phyloP scores from a whole-genome alignment of 2,113 vertebrate genomes.

The Campylomormyrus numenius region DNA sequence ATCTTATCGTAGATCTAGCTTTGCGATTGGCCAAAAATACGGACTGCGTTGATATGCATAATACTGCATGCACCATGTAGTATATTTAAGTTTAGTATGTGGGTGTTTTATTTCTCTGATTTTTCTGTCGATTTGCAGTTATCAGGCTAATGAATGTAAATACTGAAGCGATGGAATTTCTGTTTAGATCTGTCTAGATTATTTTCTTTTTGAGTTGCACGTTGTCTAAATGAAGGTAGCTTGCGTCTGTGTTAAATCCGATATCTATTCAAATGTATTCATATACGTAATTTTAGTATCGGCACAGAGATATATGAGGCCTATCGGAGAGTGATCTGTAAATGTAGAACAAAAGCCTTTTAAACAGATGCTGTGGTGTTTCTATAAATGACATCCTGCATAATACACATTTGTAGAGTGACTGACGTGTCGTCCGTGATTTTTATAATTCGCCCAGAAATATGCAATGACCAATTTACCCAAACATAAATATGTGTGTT shows the following conservation, averaged over 20 bases:
- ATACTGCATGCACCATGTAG: neutral
- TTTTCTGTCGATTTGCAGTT: neutral
- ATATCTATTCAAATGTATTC: neutral
- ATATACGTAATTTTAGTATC: neutral
- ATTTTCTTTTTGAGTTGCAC: neutral
- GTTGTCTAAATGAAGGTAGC: neutral
- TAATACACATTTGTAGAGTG: neutral
- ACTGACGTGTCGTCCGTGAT: neutral
- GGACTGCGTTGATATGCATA: slow-evolving; percentile 2
- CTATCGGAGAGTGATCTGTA: neutral
- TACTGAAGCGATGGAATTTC: neutral
- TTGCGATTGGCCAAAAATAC: neutral
- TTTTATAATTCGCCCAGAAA: neutral
- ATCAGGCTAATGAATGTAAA: neutral
- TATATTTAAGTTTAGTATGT: neutral
- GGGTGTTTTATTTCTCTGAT: neutral
- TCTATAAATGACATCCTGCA: neutral
- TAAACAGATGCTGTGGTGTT: neutral
- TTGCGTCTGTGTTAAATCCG: neutral
- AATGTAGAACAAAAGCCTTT: neutral
- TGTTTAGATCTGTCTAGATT: neutral
- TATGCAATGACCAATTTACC: neutral
- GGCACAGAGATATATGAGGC: neutral
- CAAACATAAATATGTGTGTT: neutral
- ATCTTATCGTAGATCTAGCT: neutral